phyloP scores from a whole-genome alignment of 1,140 invertebrate genomes.

The Campoletis sonorensis region DNA sequence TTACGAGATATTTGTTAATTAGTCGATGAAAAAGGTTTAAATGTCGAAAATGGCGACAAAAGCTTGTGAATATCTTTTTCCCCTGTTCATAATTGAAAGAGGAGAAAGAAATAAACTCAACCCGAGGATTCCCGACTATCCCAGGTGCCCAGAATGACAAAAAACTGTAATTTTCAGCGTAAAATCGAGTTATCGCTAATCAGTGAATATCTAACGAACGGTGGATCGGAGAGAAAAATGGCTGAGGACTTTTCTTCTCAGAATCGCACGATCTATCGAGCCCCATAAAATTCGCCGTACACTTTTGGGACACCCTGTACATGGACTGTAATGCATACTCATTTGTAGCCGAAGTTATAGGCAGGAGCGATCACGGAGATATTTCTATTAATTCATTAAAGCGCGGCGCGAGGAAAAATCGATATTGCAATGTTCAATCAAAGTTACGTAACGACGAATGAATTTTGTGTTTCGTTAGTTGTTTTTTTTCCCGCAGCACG shows the following conservation, averaged over 20 bases:
- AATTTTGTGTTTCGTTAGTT: background rate
- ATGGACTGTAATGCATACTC: background rate
- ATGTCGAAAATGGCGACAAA: no score
- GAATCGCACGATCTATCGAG: no score
- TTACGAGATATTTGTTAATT: no score
- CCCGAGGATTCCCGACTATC: no score
- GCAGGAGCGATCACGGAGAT: background rate
- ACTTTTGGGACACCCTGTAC: background rate
- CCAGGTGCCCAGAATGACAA: no score
- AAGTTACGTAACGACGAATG: slow-evolving; percentile 3
- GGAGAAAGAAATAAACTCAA: no score
- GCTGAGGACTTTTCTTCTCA: background rate
- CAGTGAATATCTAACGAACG: background rate
- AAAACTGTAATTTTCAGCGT: no score
- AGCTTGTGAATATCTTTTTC: no score
- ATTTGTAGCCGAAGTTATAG: background rate
- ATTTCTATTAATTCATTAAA: slow-evolving; percentile 27
- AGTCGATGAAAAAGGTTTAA: background rate
- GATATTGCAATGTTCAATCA: background rate
- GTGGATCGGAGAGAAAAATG: background rate
- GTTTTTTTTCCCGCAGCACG: background rate
- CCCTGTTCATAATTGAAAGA: no score
- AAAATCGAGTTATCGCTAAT: no score
- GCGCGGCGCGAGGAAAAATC: background rate
- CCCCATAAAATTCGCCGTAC: no score